These are phyloP conservation scores for Sinocyclocheilus maitianheensis DNA, from an alignment of 2,113 vertebrate genomes.

Conservation along the genomic window DNA sequence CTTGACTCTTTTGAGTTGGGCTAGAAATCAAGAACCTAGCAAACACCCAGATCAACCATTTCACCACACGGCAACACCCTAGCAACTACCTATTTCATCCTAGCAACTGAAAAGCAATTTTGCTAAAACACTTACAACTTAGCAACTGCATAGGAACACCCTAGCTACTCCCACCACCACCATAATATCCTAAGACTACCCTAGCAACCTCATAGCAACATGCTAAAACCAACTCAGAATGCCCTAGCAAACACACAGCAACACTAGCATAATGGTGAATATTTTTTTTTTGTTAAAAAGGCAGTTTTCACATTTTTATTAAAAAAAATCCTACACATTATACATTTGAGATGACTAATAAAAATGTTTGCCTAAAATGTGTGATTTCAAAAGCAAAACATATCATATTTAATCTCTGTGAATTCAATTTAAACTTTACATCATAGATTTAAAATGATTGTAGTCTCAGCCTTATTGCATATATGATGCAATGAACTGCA, in stretches of 20 bases:
- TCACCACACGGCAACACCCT: no score
- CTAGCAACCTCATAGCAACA: not conserved
- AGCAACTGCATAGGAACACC: not conserved
- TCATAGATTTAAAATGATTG: not conserved
- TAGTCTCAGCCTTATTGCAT: not conserved
- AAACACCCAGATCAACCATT: no score
- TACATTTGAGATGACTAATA: not conserved
- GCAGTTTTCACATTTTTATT: no score
- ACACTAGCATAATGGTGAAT: no score
- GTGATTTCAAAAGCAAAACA: not conserved
- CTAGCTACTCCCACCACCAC: not conserved
- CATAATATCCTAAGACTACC: not conserved
- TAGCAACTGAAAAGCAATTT: no score
- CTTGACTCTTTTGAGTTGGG: no score
- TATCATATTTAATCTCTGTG: no score
- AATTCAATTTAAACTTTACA: not conserved
- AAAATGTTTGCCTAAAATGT: not conserved
- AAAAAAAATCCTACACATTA: no score
- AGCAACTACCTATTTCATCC: no score
- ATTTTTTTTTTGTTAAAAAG: no score
- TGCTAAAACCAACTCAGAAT: not conserved
- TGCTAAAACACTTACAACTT: not conserved
- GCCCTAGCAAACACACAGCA: not conserved
- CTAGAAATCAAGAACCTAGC: no score
- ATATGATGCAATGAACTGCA: not conserved